phyloP scores from a whole-genome alignment of 1,140 invertebrate species.

The Trypoxylus dichotomus region DNA sequence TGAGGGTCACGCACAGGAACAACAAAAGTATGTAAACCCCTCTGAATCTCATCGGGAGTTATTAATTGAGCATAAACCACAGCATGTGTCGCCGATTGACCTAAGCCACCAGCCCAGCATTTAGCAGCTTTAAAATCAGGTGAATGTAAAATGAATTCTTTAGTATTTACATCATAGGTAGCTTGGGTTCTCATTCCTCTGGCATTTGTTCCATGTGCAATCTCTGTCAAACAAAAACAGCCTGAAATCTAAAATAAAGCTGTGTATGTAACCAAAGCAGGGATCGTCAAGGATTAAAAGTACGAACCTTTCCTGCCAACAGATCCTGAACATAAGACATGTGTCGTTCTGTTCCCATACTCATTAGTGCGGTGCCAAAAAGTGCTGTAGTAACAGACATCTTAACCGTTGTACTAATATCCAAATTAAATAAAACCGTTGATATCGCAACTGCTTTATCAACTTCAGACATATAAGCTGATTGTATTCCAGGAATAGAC shows the following conservation, averaged over 20 bases:
- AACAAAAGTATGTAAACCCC: constrained; percentile 83
- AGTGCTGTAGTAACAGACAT: constrained; percentile 49
- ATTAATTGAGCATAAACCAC: constrained; percentile 84
- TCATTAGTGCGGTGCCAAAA: constrained; percentile 67
- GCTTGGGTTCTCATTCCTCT: constrained; percentile 90
- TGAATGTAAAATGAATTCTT: constrained; percentile 85
- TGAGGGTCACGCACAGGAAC: constrained; percentile 75
- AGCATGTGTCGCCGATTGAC: constrained; percentile 82
- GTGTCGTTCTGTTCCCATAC: constrained; percentile 77
- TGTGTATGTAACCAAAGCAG: not conserved
- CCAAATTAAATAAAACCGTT: constrained; percentile 34
- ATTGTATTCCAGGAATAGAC: constrained; percentile 56
- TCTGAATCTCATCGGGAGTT: constrained; percentile 74
- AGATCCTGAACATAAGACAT: constrained; percentile 67
- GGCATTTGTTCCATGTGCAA: constrained; percentile 92
- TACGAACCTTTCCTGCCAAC: constrained; percentile 64
- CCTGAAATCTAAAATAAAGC: constrained; percentile 63
- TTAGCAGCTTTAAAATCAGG: constrained; percentile 94
- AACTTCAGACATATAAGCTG: constrained; percentile 29
- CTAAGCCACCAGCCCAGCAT: constrained; percentile 91
- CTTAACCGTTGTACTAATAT: constrained; percentile 40
- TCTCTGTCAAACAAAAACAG: constrained; percentile 91
- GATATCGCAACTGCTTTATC: constrained; percentile 53
- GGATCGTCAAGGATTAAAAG: too few species aligned
- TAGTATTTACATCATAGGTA: constrained; percentile 74